Evolutionary conservation across 1,140 invertebrate species (phyloP).

Genomic region (Macrosteles quadrilineatus): DNA sequence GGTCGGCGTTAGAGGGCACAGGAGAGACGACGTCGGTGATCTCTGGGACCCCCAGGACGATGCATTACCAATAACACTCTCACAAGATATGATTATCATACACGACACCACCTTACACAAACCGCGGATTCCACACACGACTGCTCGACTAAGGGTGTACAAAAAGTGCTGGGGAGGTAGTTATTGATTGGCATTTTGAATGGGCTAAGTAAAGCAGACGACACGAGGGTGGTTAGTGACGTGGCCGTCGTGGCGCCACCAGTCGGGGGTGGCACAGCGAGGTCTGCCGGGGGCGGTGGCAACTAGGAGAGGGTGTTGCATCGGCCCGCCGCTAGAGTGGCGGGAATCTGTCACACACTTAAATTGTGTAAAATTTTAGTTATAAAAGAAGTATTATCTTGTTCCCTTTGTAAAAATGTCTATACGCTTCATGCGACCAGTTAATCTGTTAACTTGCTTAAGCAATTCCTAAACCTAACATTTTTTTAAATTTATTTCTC

Average conservation of each 20-base stretch:
- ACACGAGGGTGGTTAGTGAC: neutral
- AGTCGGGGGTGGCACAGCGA: neutral
- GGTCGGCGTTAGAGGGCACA: too few species aligned
- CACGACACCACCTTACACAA: neutral
- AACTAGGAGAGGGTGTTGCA: constrained; percentile 1
- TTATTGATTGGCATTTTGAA: constrained; percentile 43
- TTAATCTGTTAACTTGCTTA: too few species aligned
- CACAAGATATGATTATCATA: neutral
- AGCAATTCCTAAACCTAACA: too few species aligned
- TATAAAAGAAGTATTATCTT: too few species aligned
- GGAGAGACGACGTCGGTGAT: neutral
- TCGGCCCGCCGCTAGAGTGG: neutral
- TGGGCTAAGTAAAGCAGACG: constrained; percentile 36
- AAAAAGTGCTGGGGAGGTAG: constrained; percentile 27
- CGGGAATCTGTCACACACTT: too few species aligned
- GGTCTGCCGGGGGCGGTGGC: neutral
- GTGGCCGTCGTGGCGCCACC: constrained; percentile 9
- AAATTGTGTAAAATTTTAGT: too few species aligned
- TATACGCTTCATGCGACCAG: too few species aligned
- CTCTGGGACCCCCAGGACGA: too few species aligned
- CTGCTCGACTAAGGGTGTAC: constrained; percentile 3
- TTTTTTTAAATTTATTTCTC: too few species aligned
- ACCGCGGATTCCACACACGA: too few species aligned
- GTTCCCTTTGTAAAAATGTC: too few species aligned
- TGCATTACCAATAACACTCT: too few species aligned